Conservation (phyloP, 2,888 invertebrate genomes). For the Allolobophora icterica region DNA sequence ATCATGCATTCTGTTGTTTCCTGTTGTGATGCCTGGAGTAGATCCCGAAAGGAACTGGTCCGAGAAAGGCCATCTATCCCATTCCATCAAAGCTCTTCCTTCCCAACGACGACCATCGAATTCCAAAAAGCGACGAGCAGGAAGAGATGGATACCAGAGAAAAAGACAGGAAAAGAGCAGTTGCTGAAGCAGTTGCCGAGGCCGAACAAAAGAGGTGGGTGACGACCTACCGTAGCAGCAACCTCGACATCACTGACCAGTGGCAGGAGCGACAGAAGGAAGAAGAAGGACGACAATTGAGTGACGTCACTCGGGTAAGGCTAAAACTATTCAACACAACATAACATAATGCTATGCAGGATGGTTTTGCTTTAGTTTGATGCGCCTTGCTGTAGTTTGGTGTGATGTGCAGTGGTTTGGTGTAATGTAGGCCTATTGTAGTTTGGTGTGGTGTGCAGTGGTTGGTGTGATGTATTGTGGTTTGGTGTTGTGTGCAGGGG, state of each 20-base stretch:
- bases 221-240: slow-evolving; percentile 52
- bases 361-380: no score
- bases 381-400: no score
- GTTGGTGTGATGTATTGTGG: no score
- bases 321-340: not conserved
- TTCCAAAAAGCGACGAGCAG: slow-evolving; percentile 34
- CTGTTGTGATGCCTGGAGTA: not conserved
- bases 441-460: no score
- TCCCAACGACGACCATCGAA: slow-evolving; percentile 57
- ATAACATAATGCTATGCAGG: not conserved
- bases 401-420: no score
- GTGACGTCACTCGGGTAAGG: not conserved
- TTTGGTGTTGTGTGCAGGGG: no score
- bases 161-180: slow-evolving; percentile 43
- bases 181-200: slow-evolving; percentile 59
- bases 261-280: slow-evolving; percentile 4
- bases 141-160: slow-evolving; percentile 31
- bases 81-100: slow-evolving; percentile 57
- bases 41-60: slow-evolving; percentile 54
- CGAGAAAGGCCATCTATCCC: slow-evolving; percentile 56
- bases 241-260: not conserved
- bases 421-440: no score
- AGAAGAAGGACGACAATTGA: not conserved
- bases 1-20: not conserved
- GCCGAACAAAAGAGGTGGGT: slow-evolving; percentile 61